Base-by-base conservation (phyloP, 2,888 invertebrate genomes). In the Oscheius sp. region DNA sequence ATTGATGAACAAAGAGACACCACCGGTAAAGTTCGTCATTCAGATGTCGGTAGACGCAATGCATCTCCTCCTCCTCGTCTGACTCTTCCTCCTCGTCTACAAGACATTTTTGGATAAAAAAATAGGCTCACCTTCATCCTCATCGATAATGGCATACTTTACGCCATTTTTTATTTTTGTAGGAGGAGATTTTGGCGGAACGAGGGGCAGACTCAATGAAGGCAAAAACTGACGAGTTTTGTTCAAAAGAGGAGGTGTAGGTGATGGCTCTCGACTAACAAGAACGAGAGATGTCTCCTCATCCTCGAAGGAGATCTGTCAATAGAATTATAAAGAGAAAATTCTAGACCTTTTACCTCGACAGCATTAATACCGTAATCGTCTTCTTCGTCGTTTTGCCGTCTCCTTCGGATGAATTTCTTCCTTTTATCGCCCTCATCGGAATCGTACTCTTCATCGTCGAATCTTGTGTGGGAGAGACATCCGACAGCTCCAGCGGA, bases 1-100 rank as follows among this genome's bases (percentile, higher is more conserved):
- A 64, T 43, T 71, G 69, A 55, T 73, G 64, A 23, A 81, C 79
- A 2, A 81, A 66, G n/a, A 81, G 76, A 46, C 81, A 81, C 55
- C 79, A 81, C 1, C 81, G 76, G 55, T 81, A 81, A 52, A 76
- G 74, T 58, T 81, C 81, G 43, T 81, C 77, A 58, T 81, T 81
- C 63, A 81, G 52, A 59, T 81, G 81, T 6, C 81, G 77, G 61
- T 81, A 81, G 35, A 81, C 81, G 66, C 81, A 81, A 21, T 76
- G 76, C 0, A 69, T 27, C 13, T 76, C 77, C 13, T 77, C 79
- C 7, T 35, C 56, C 18, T 75, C 72, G 55, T 49, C 69, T 13
- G 76, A 77, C 12, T 43, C 56, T 7, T 75, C 72, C 55, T 59
- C 69, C 6, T 56, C 29, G 45, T 73, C 58, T 49, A 49, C 9